Evolutionary conservation across 1,140 invertebrate genomes (phyloP).

Genomic region (Brachionus angularis): DNA sequence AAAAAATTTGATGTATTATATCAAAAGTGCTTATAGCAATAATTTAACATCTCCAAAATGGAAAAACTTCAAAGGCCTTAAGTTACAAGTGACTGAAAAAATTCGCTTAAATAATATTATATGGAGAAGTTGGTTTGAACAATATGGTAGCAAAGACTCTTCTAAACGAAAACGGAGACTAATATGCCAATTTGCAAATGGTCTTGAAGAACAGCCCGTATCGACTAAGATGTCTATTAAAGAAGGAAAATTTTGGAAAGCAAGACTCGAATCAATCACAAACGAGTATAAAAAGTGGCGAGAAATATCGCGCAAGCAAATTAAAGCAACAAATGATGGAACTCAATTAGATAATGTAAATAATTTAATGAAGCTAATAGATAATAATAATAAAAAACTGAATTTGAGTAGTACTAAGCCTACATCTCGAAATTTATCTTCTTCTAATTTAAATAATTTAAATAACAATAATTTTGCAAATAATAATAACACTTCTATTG

Average conservation of each 20-base stretch:
- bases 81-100: slow-evolving; percentile 93
- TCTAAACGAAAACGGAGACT: neutral
- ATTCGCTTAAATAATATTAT: slow-evolving; percentile 98
- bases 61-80: slow-evolving; percentile 97
- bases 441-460: too few relatives aligned
- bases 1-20: slow-evolving; percentile 35
- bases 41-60: slow-evolving; percentile 80
- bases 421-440: too few relatives aligned
- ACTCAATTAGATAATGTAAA: neutral
- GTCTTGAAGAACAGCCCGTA: neutral
- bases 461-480: too few relatives aligned
- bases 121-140: slow-evolving; percentile 99
- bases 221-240: slow-evolving; percentile 21
- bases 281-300: slow-evolving; percentile 99
- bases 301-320: slow-evolving; percentile 80
- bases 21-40: slow-evolving; percentile 27
- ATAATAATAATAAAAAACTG: too few relatives aligned
- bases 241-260: slow-evolving; percentile 98
- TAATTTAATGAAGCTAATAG: neutral
- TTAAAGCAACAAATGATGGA: slow-evolving; percentile 48
- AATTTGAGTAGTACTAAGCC: too few relatives aligned
- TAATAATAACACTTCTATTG: too few relatives aligned
- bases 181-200: slow-evolving; percentile 26
- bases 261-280: slow-evolving; percentile 87
- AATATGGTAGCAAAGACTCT: slow-evolving; percentile 61